These are phyloP conservation scores for Acanthopleura granulata DNA, from an alignment of 2,888 invertebrate genomes.

Conservation along the genomic window DNA sequence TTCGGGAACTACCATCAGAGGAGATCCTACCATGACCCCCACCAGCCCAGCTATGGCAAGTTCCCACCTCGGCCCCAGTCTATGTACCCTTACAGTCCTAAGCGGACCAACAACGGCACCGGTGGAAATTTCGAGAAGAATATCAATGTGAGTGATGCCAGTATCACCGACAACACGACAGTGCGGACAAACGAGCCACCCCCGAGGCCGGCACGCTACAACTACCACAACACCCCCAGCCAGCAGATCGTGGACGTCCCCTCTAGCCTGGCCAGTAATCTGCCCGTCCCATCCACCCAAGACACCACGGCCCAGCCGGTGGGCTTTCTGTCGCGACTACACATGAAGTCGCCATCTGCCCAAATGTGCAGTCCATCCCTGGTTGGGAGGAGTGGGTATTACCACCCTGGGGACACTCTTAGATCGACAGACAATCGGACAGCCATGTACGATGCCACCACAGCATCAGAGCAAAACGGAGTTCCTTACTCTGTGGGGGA, in stretches of 20 bases:
- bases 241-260: constrained; percentile 10
- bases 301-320: constrained; percentile 7
- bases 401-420: constrained; percentile 3
- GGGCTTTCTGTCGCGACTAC: constrained; percentile 11
- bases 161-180: constrained; percentile 18
- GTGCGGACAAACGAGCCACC: neutral
- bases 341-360: constrained; percentile 19
- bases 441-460: constrained; percentile 16
- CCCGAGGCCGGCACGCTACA: neutral
- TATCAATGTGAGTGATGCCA: constrained; percentile 14
- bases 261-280: neutral
- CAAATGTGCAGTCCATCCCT: constrained; percentile 20
- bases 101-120: neutral
- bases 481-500: constrained; percentile 10
- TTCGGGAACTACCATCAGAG: neutral
- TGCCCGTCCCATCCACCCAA: neutral
- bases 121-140: constrained; percentile 6
- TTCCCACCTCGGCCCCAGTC: neutral
- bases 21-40: neutral
- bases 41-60: neutral
- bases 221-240: neutral
- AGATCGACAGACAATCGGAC: neutral
- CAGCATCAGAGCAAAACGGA: constrained; percentile 2
- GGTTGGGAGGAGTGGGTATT: neutral
- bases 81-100: neutral